Evolutionary conservation across 64 coral and sea anemone species (phyloP).

Genomic region (Pocillopora damicornis): DNA sequence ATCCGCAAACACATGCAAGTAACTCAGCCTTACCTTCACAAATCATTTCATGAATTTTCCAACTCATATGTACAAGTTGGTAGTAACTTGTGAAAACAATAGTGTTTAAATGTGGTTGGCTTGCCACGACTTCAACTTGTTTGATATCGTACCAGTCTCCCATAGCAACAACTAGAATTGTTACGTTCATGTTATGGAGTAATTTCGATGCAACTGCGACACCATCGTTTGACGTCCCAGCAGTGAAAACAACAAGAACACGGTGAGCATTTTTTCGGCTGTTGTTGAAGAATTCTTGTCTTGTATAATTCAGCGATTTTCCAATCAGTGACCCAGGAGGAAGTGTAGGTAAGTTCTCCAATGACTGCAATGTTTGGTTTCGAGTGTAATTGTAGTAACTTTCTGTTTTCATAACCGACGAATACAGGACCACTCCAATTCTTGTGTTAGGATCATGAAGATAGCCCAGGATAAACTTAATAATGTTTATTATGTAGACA

Average conservation of each 20-base stretch:
- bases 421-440: not conserved
- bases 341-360: not conserved
- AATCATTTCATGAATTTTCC: slow-evolving; percentile 14
- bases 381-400: slow-evolving; percentile 2
- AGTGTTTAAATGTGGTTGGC: not conserved
- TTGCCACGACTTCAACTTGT: not conserved
- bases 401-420: not conserved
- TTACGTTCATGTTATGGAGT: slow-evolving; percentile 5
- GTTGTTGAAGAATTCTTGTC: not conserved
- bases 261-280: not conserved
- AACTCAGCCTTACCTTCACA: not conserved
- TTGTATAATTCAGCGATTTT: slow-evolving; percentile 14
- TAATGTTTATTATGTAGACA: not conserved
- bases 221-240: not conserved
- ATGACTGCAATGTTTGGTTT: not conserved
- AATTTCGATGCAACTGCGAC: not conserved
- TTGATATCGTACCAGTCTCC: slow-evolving; percentile 1
- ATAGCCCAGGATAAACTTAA: not conserved
- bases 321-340: not conserved
- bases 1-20: not conserved
- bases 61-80: not conserved
- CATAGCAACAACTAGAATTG: slow-evolving; percentile 1
- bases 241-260: slow-evolving; percentile 24
- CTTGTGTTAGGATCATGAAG: not conserved
- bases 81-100: not conserved